A percentile compares a stretch with the other conserved stretches of the same genome.
Evolutionary conservation across 1,140 invertebrate species (phyloP).

Genomic region (Drosophila ficusphila): DNA sequence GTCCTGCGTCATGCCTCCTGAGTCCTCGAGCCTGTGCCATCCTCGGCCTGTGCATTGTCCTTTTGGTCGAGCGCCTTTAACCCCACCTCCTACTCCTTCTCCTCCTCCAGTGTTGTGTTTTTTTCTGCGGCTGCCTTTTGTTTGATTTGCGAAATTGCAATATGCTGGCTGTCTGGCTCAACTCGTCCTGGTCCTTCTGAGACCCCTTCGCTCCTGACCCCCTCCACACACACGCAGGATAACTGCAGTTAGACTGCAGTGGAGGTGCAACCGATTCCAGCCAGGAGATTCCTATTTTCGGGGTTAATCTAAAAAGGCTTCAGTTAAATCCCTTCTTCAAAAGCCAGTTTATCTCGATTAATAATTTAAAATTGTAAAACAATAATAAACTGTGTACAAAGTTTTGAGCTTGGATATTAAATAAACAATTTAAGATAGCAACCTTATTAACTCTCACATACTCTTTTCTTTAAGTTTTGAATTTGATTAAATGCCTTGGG

Average conservation of each 20-base stretch:
- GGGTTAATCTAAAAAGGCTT: neutral
- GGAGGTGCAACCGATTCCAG: constrained; percentile 26
- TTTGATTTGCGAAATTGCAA: constrained; percentile 81
- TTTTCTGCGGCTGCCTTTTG: constrained; percentile 66
- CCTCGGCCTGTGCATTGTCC: constrained; percentile 73
- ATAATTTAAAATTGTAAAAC: neutral
- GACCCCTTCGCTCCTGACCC: neutral
- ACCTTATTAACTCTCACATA: too few species aligned
- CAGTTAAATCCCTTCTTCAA: neutral
- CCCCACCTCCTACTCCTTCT: too few species aligned
- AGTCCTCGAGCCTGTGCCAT: constrained; percentile 57
- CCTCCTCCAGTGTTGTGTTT: constrained; percentile 27
- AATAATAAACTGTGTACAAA: neutral
- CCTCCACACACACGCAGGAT: constrained; percentile 44
- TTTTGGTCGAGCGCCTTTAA: constrained; percentile 65
- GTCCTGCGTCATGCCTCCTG: constrained; percentile 14
- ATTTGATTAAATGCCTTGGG: too few species aligned
- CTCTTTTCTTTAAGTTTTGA: too few species aligned
- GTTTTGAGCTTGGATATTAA: neutral
- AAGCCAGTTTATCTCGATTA: neutral
- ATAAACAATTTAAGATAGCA: too few species aligned
- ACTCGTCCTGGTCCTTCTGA: constrained; percentile 21
- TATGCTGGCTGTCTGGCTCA: constrained; percentile 65
- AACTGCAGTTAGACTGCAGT: constrained; percentile 65
- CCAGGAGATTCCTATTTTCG: constrained; percentile 7